These are phyloP conservation scores for Amphipoea oculea DNA, from an alignment of 2,888 invertebrate species.

Conservation along the genomic window DNA sequence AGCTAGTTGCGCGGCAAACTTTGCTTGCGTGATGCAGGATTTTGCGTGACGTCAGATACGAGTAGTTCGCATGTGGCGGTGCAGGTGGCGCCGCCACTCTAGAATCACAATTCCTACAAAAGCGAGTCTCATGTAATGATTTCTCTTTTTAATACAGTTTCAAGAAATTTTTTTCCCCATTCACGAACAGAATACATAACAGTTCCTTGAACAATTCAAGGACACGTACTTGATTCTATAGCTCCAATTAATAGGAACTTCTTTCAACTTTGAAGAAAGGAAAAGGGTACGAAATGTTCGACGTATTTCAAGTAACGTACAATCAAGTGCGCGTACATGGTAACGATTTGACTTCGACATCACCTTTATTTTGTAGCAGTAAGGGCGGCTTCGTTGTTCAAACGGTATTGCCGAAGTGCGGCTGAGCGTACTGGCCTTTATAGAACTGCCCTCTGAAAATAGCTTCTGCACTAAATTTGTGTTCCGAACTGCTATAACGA, in stretches of 20 bases:
- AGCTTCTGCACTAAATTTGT: constrained; percentile 61
- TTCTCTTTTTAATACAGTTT: not conserved
- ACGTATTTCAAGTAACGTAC: constrained; percentile 24
- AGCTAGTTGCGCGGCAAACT: not conserved
- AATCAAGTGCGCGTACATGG: not conserved
- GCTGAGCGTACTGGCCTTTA: constrained; percentile 39
- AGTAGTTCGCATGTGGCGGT: not conserved
- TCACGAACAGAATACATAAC: not conserved
- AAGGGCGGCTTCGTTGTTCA: not conserved
- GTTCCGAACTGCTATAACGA: constrained; percentile 61
- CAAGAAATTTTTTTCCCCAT: not conserved
- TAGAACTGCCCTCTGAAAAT: constrained; percentile 52
- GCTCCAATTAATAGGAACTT: constrained; percentile 35
- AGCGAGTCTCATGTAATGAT: not conserved
- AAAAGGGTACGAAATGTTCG: constrained; percentile 37
- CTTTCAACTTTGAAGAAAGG: constrained; percentile 29
- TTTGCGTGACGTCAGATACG: not conserved
- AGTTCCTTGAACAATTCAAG: not conserved
- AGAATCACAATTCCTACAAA: not conserved
- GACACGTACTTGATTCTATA: constrained; percentile 12
- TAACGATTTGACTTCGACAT: not conserved
- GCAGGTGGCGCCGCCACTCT: not conserved
- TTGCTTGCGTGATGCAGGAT: not conserved
- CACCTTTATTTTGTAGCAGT: not conserved
- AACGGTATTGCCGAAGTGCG: not conserved